A percentile compares a stretch with the other conserved stretches of the same genome.
phyloP scores from a whole-genome alignment of 2,113 vertebrate genomes.

The Abramis brama region DNA sequence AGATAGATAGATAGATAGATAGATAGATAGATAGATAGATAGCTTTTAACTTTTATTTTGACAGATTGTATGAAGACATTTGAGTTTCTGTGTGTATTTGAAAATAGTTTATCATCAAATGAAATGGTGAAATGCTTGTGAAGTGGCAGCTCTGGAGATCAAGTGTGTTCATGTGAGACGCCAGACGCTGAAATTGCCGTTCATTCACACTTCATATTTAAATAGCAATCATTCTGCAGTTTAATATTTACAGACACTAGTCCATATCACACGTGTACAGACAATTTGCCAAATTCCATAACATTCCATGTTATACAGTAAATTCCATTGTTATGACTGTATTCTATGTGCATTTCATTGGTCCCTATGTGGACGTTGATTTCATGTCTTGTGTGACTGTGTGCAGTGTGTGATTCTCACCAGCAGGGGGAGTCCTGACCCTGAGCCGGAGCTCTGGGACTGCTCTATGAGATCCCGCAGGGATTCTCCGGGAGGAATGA shows the following conservation, averaged over 20 bases:
- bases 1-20: too few relatives aligned
- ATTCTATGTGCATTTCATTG: background rate
- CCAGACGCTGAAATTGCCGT: too few relatives aligned
- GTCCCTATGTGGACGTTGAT: background rate
- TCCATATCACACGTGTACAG: background rate
- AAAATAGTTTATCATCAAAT: too few relatives aligned
- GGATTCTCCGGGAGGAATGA: conserved; percentile 90
- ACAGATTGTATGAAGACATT: too few relatives aligned
- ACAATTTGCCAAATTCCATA: background rate
- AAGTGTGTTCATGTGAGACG: too few relatives aligned
- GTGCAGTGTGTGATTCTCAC: conserved; percentile 72
- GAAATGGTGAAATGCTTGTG: too few relatives aligned
- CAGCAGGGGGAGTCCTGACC: conserved; percentile 98
- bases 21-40: too few relatives aligned
- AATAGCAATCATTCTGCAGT: background rate
- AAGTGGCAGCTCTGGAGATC: too few relatives aligned
- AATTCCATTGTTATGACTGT: background rate
- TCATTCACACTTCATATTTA: background rate
- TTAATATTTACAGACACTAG: background rate
- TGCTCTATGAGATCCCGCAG: conserved; percentile 95
- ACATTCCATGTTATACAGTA: background rate
- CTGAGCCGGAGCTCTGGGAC: conserved; percentile 95
- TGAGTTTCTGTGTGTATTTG: too few relatives aligned
- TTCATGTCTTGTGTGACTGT: conserved; percentile 26
- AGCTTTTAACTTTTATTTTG: too few relatives aligned